Conservation (phyloP, 1,140 invertebrate genomes). For the Penaeus vannamei region DNA sequence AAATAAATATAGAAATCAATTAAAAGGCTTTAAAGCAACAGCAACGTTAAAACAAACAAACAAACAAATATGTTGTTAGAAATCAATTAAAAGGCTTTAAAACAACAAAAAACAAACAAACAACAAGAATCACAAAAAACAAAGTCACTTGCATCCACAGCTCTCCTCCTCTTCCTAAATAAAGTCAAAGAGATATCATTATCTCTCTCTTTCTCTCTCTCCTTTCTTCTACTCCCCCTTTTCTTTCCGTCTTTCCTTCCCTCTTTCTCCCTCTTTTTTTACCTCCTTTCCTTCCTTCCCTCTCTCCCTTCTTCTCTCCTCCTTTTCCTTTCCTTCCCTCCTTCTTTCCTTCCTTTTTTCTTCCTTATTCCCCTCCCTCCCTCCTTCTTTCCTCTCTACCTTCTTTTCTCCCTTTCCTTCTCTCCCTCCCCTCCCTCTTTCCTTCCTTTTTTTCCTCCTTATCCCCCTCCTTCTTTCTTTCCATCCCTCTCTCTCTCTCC, state of each 20-base stretch:
- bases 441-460: not conserved
- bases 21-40: no score
- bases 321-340: not conserved
- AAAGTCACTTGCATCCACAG: no score
- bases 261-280: not conserved
- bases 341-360: not conserved
- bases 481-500: no score
- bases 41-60: no score
- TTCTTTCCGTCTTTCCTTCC: conserved; percentile 12
- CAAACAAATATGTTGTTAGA: no score
- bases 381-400: not conserved
- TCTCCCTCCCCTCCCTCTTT: not conserved
- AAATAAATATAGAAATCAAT: no score
- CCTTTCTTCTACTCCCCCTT: not conserved
- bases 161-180: no score
- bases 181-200: no score
- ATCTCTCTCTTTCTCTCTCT: not conserved
- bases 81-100: no score
- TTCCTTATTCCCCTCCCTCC: not conserved
- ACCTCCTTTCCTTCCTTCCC: not conserved
- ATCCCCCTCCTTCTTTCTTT: not conserved
- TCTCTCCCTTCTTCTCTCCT: not conserved
- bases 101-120: no score
- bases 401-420: no score
- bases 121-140: no score